Evolutionary conservation across 1,140 invertebrate species (phyloP).

Genomic region (silkworm (Bombyx mori)): ASM3026992v2 NC_085130.1:11883001-11883500

Average conservation of each 20-base stretch:
- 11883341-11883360: slow-evolving; percentile 85
- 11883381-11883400: no score
- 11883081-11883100: slow-evolving; percentile 43
- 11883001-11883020: slow-evolving; percentile 26
- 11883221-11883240: slow-evolving; percentile 68
- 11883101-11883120: slow-evolving; percentile 35
- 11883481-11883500: no score
- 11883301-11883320: slow-evolving; percentile 2
- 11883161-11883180: slow-evolving; percentile 71
- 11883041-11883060: slow-evolving; percentile 30
- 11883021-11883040: slow-evolving; percentile 27
- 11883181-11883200: slow-evolving; percentile 47
- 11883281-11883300: slow-evolving; percentile 17
- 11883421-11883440: no score
- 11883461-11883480: no score
- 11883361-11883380: slow-evolving; percentile 78
- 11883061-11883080: slow-evolving; percentile 43
- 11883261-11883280: slow-evolving; percentile 58
- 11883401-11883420: no score
- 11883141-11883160: slow-evolving; percentile 75
- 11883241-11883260: slow-evolving; percentile 59
- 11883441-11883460: no score
- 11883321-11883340: slow-evolving; percentile 66
- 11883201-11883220: slow-evolving; percentile 1
- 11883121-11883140: slow-evolving; percentile 62